These are phyloP conservation scores for Leptinotarsa tumamoca DNA, from an alignment of 2,888 invertebrate genomes.

Conservation along the genomic window DNA sequence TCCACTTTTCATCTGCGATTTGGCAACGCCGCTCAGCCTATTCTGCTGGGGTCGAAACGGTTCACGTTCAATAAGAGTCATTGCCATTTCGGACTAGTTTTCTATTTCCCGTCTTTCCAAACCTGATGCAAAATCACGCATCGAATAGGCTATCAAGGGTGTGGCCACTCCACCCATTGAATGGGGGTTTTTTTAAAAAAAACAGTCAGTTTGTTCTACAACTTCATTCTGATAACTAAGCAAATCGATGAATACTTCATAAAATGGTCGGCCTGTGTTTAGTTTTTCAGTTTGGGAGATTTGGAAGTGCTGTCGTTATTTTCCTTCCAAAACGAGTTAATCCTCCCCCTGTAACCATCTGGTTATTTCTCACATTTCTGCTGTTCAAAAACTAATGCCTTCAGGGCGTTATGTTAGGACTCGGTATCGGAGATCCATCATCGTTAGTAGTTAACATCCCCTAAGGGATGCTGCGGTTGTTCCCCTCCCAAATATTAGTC, in stretches of 20 bases:
- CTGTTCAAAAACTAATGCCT: not conserved
- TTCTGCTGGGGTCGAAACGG: conserved; percentile 61
- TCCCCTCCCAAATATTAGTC: conserved; percentile 46
- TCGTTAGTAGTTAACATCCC: conserved; percentile 35
- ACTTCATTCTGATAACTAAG: not conserved
- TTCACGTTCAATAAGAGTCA: conserved; percentile 71
- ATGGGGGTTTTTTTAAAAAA: too few species aligned
- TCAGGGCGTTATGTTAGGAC: not conserved
- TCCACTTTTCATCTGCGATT: not conserved
- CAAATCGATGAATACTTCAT: not conserved
- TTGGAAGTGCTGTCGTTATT: not conserved
- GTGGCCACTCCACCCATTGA: conserved; percentile 21
- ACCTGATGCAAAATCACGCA: conserved; percentile 32
- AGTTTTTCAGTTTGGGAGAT: not conserved
- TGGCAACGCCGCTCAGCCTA: conserved; percentile 36
- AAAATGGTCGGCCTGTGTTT: not conserved
- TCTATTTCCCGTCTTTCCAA: conserved; percentile 35
- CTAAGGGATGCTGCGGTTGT: conserved; percentile 41
- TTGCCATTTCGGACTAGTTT: conserved; percentile 60
- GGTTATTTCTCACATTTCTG: not conserved
- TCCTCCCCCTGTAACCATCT: not conserved
- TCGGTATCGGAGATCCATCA: conserved; percentile 16
- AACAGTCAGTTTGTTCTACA: not conserved
- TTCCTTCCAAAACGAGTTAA: not conserved
- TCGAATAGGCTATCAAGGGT: conserved; percentile 32